These are phyloP conservation scores for Lepidocyrtoides sp. DNA, from an alignment of 2,888 invertebrate genomes.

Conservation along the genomic window DNA sequence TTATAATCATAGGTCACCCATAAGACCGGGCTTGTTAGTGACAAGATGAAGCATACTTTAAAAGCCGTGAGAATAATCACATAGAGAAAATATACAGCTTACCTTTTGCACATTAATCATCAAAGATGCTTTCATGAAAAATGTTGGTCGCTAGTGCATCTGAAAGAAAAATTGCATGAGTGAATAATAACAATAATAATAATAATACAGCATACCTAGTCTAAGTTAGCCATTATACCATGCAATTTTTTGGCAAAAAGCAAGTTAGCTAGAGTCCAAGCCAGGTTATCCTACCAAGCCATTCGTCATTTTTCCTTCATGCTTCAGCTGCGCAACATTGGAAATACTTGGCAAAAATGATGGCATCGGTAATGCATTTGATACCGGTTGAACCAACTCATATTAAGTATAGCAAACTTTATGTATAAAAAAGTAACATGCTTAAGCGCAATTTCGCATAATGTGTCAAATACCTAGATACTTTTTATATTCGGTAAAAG, in stretches of 20 bases:
- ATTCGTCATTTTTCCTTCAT: constrained; percentile 70
- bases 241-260: constrained; percentile 39
- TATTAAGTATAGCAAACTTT: not conserved
- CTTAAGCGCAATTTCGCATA: not conserved
- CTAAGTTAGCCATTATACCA: no score
- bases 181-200: not conserved
- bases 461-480: not conserved
- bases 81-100: not conserved
- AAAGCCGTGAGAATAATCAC: not conserved
- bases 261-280: constrained; percentile 9
- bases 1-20: not conserved
- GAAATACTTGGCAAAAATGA: constrained; percentile 13
- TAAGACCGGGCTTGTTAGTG: not conserved
- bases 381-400: not conserved
- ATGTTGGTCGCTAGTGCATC: constrained; percentile 69
- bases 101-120: not conserved
- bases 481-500: not conserved
- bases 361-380: not conserved
- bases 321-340: constrained; percentile 29
- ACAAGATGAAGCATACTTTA: not conserved
- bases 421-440: not conserved
- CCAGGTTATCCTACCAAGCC: constrained; percentile 26
- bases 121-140: constrained; percentile 44
- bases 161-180: constrained; percentile 64
- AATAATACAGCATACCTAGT: not conserved